A percentile compares a stretch with the other conserved stretches of the same genome.
Conservation (phyloP, 2,888 invertebrate genomes). For the Yponomeuta sedellus region DNA sequence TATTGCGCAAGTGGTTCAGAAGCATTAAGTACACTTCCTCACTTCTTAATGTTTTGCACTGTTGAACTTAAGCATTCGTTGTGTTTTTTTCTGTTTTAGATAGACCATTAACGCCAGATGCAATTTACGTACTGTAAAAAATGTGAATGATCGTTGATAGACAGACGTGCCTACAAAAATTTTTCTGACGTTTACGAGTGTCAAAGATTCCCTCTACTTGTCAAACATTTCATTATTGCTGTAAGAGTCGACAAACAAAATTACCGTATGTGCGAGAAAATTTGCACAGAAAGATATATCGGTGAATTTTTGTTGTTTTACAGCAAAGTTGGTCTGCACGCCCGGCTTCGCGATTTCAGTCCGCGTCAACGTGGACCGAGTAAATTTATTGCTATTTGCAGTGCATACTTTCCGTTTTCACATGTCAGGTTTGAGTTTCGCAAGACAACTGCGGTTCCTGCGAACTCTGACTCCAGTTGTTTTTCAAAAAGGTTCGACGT, state of each 20-base stretch:
- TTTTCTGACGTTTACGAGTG: too few species aligned
- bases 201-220: background rate
- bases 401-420: conserved; percentile 60
- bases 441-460: conserved; percentile 28
- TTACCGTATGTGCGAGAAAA: conserved; percentile 24
- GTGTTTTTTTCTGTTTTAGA: background rate
- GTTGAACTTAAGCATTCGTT: background rate
- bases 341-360: conserved; percentile 47
- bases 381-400: conserved; percentile 68
- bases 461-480: conserved; percentile 19
- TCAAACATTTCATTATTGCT: conserved; percentile 7
- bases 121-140: background rate
- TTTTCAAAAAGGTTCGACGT: conserved; percentile 22
- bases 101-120: background rate
- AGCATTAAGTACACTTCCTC: background rate
- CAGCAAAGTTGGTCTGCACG: conserved; percentile 44
- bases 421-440: conserved; percentile 51
- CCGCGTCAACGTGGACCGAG: conserved; percentile 56
- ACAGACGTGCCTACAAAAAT: too few species aligned
- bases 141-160: too few species aligned
- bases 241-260: conserved; percentile 6
- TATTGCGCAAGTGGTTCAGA: conserved; percentile 6
- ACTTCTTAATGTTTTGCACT: background rate
- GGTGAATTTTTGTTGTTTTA: conserved; percentile 64
- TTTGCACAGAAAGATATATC: conserved; percentile 52